Evolutionary conservation across 2,113 vertebrate genomes (phyloP).

Genomic region (Pithys albifrons): DNA sequence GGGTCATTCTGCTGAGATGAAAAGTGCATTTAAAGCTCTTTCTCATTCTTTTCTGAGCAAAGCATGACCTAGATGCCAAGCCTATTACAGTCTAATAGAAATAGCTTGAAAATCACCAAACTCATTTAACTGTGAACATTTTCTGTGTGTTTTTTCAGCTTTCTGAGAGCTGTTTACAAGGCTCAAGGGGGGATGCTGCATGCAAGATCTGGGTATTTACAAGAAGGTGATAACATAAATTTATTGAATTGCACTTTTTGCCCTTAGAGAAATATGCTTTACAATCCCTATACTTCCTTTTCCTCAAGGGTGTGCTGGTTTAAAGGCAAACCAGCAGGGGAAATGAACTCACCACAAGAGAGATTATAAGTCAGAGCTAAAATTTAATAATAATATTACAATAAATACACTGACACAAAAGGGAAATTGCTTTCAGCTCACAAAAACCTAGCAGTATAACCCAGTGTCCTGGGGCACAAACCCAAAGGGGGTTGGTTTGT

Average conservation of each 20-base stretch:
- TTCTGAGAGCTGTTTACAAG: slow-evolving; percentile 29
- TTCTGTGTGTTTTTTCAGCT: background rate
- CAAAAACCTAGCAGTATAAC: too few relatives aligned
- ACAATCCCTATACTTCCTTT: background rate
- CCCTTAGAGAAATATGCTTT: background rate
- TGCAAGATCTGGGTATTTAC: background rate
- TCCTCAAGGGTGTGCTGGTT: background rate
- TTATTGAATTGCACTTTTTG: background rate
- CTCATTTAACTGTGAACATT: slow-evolving; percentile 35
- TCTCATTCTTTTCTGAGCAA: slow-evolving; percentile 43
- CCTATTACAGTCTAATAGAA: slow-evolving; percentile 54
- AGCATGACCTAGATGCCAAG: slow-evolving; percentile 32
- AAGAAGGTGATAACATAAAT: background rate
- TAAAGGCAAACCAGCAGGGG: too few relatives aligned
- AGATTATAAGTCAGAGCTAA: too few relatives aligned
- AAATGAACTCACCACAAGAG: too few relatives aligned
- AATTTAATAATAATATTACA: too few relatives aligned
- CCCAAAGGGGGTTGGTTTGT: too few relatives aligned
- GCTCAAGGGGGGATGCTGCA: background rate
- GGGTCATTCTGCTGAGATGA: slow-evolving; percentile 37
- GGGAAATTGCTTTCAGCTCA: too few relatives aligned
- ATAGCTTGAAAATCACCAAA: slow-evolving; percentile 52
- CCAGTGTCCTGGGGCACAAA: too few relatives aligned
- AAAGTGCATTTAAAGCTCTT: slow-evolving; percentile 53
- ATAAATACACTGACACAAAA: too few relatives aligned